Percentiles rank a stretch among this genome's conserved stretches.
Evolutionary conservation across 2,797 vertebrate genomes (phyloP).

Genomic region (Triplophysa yarkandensis): DNA sequence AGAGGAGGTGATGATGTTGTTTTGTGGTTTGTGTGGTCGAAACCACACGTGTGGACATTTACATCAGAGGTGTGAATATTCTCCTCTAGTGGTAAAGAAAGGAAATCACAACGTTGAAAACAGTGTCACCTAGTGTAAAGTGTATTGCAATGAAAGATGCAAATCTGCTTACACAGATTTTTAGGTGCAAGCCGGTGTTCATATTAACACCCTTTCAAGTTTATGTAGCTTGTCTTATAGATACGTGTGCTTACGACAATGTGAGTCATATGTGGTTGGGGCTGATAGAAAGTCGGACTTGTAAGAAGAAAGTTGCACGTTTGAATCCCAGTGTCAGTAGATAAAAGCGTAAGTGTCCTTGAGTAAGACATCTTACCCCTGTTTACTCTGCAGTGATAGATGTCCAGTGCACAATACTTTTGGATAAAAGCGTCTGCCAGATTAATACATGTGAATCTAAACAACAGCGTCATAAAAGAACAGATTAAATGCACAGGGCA

Average conservation of each 20-base stretch:
- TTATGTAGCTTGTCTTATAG: background rate
- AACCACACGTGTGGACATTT: background rate
- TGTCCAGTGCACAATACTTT: no score
- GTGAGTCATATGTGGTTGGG: no score
- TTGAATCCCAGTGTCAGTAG: no score
- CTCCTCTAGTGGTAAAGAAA: slow-evolving; percentile 33
- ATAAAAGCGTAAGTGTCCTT: no score
- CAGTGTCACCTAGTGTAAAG: slow-evolving; percentile 24
- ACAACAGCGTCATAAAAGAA: no score
- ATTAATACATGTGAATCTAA: no score
- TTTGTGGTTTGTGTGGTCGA: background rate
- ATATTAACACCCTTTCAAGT: background rate
- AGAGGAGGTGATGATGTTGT: background rate
- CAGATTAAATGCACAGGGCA: no score
- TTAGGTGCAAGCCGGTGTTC: background rate
- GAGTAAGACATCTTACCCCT: no score
- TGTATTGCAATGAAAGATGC: background rate
- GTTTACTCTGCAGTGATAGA: no score
- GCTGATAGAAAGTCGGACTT: no score
- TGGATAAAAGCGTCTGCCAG: no score
- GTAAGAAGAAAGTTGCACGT: no score
- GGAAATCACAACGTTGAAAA: slow-evolving; percentile 6
- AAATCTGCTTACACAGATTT: background rate
- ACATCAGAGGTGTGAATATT: background rate
- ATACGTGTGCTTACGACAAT: background rate